Conservation (phyloP, 2,888 invertebrate species). For the Rhingia rostrata region DNA sequence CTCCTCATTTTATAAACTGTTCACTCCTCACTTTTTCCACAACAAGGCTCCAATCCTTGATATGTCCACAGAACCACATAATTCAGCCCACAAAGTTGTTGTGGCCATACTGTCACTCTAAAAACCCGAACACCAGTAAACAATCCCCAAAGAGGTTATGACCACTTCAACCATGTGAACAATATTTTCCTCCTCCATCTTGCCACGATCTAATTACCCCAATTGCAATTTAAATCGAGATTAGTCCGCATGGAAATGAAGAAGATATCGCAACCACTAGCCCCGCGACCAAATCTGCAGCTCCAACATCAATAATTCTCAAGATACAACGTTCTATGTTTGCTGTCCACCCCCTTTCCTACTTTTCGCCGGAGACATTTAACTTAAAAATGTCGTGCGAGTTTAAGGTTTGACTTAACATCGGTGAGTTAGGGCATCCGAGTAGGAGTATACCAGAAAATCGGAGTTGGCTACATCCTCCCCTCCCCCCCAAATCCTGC, state of each 20-base stretch:
- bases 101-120: too few relatives aligned
- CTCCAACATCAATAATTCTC: conserved; percentile 62
- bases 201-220: conserved; percentile 40
- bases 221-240: conserved; percentile 34
- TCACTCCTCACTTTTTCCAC: too few relatives aligned
- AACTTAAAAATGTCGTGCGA: conserved; percentile 71
- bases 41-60: too few relatives aligned
- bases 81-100: too few relatives aligned
- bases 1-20: too few relatives aligned
- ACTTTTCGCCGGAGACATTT: conserved; percentile 41
- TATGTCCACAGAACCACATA: too few relatives aligned
- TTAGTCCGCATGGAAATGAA: conserved; percentile 20
- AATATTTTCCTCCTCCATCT: not conserved
- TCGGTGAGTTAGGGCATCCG: conserved; percentile 2
- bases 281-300: conserved; percentile 10
- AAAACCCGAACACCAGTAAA: too few relatives aligned
- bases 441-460: too few relatives aligned
- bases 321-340: conserved; percentile 24
- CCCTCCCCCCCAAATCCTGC: conserved; percentile 11
- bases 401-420: conserved; percentile 54
- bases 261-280: too few relatives aligned
- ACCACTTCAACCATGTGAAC: not conserved
- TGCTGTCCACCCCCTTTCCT: not conserved
- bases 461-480: not conserved
- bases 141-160: not conserved